Percentiles rank a stretch among this genome's conserved stretches.
Conservation (phyloP, 2,888 invertebrate genomes). For the Watsonalla binaria region DNA sequence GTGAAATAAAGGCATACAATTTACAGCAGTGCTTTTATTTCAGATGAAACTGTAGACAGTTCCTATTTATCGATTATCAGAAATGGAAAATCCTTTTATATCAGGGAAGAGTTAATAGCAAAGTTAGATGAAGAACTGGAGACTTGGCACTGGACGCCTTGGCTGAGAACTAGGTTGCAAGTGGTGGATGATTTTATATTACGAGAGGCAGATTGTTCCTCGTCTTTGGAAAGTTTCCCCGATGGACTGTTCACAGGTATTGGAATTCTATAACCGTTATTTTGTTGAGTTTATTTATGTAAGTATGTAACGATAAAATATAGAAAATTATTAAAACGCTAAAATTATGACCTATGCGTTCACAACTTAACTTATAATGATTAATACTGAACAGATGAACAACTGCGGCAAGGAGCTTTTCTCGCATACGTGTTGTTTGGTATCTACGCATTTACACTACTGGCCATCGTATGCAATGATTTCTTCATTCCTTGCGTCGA, state of each 20-base stretch:
- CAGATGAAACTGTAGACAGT: conserved; percentile 40
- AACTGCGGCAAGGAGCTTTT: conserved; percentile 87
- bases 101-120: conserved; percentile 44
- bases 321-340: too few relatives aligned
- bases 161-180: conserved; percentile 55
- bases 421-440: conserved; percentile 86
- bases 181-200: conserved; percentile 38
- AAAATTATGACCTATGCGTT: too few relatives aligned
- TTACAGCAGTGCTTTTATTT: conserved; percentile 8
- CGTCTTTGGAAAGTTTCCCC: conserved; percentile 80
- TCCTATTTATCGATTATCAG: conserved; percentile 28
- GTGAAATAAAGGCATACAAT: neutral
- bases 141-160: conserved; percentile 69
- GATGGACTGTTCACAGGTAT: conserved; percentile 60
- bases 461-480: conserved; percentile 94
- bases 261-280: conserved; percentile 6
- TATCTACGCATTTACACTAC: conserved; percentile 89
- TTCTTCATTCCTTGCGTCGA: conserved; percentile 95
- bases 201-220: conserved; percentile 32
- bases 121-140: conserved; percentile 46
- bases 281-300: neutral
- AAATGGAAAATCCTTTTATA: conserved; percentile 49
- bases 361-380: neutral
- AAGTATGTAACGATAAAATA: too few relatives aligned
- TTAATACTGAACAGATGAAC: conserved; percentile 81